phyloP scores from a whole-genome alignment of 2,113 vertebrate genomes.

The Entelurus aequoreus region DNA sequence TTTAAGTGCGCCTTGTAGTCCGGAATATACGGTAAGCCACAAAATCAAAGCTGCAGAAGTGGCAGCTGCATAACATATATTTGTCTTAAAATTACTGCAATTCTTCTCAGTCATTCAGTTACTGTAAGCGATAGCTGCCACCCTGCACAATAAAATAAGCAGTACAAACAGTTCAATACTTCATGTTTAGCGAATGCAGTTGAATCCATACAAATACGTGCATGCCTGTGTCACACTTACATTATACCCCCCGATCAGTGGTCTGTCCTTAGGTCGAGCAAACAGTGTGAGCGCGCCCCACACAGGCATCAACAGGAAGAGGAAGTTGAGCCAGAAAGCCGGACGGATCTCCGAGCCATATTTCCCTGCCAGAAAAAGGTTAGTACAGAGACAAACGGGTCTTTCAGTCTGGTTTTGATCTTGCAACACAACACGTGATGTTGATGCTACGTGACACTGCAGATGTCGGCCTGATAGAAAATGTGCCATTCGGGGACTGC shows the following conservation, averaged over 20 bases:
- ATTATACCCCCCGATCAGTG: constrained; percentile 56
- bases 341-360: constrained; percentile 81
- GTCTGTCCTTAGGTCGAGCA: constrained; percentile 56
- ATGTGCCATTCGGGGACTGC: constrained; percentile 26
- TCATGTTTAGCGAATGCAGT: too few relatives aligned
- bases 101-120: too few relatives aligned
- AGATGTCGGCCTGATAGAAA: constrained; percentile 56
- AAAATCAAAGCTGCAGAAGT: too few relatives aligned
- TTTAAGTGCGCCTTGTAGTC: too few relatives aligned
- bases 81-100: too few relatives aligned
- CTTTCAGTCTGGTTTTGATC: constrained; percentile 28
- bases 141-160: neutral
- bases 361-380: constrained; percentile 71
- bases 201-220: constrained; percentile 3
- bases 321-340: constrained; percentile 78
- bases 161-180: neutral
- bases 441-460: constrained; percentile 43
- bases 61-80: too few relatives aligned
- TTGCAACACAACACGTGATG: constrained; percentile 33
- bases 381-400: constrained; percentile 11
- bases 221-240: constrained; percentile 57
- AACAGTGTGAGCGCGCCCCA: constrained; percentile 75
- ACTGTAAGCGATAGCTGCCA: too few relatives aligned
- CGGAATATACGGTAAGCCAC: too few relatives aligned
- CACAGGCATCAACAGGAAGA: constrained; percentile 75